Base-by-base conservation (phyloP, 2,797 vertebrate species). In the Triplophysa bombifrons region DNA sequence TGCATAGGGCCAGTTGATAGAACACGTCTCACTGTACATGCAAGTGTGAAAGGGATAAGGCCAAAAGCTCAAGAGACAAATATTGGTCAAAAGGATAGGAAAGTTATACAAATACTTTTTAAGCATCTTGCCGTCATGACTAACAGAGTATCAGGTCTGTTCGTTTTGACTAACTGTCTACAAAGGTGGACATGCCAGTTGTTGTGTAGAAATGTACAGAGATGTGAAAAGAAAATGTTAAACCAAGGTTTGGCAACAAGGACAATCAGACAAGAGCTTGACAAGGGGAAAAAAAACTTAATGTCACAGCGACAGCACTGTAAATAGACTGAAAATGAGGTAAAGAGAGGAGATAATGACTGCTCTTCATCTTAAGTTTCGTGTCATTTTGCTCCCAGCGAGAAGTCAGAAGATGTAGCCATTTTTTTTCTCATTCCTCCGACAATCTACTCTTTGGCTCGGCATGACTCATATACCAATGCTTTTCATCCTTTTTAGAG, bases 401-500 rank as follows among this genome's bases (percentile, higher is more conserved):
- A 76, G 64, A 55, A 68, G 64, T 46, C 64, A 30, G 64, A 56
- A 67, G 50, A 75, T 25, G 48, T 17, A 63, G 50, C 13, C 19
- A 85, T 60, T 19, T 68, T 53, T 55, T 58, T 63, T 79, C 7
- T 84, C 64, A 71, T 72, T 73, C 19, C 63, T 27, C 8, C 63
- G 25, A 65, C 48, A 51, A 56, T 76, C 50, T 67, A 44, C 64
- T 55, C 65, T 76, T 68, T 76, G 30, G 61, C 34, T n/a, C 67
- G 10, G 44, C 46, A 71, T 63, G 56, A 78, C 80, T 84, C 82
- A 25, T 80, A 74, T n/a, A 3, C 84, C 70, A 9, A 58, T 85
- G 84, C 65, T 83, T 73, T 78, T 71, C 74, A 82, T 78, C 78
- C 71, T 65, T 72, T 81, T 85, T 83, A 25, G 83, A 50, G 78